These are phyloP conservation scores for Troides aeacus DNA, from an alignment of 2,888 invertebrate species.

Conservation along the genomic window DNA sequence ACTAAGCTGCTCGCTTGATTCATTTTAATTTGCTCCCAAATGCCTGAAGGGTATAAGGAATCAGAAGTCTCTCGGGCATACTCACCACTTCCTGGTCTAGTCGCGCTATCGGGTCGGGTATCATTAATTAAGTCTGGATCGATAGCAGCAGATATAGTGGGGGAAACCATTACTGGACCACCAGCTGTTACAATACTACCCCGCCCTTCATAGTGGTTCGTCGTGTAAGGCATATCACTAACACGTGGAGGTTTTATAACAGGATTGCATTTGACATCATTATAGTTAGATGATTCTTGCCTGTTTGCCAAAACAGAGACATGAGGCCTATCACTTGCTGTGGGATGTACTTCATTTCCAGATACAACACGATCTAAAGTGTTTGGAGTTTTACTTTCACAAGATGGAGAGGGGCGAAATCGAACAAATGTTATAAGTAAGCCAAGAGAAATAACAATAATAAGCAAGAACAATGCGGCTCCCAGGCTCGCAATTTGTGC, in stretches of 20 bases:
- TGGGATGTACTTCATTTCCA: conserved; percentile 73
- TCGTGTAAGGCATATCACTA: conserved; percentile 84
- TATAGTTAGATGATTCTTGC: conserved; percentile 61
- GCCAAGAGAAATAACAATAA: conserved; percentile 85
- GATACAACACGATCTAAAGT: conserved; percentile 87
- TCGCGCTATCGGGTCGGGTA: conserved; percentile 83
- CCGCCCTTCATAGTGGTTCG: conserved; percentile 84
- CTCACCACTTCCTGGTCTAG: conserved; percentile 86
- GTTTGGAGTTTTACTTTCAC: conserved; percentile 88
- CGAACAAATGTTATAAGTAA: conserved; percentile 87
- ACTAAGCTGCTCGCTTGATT: conserved; percentile 77
- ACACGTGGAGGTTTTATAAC: conserved; percentile 86
- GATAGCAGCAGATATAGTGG: conserved; percentile 86
- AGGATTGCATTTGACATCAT: conserved; percentile 80
- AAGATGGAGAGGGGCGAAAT: conserved; percentile 85
- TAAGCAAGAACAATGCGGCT: conserved; percentile 88
- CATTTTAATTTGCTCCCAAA: conserved; percentile 85
- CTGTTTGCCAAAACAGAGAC: conserved; percentile 81
- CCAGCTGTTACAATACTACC: conserved; percentile 83
- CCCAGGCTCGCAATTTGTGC: conserved; percentile 93
- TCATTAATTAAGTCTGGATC: conserved; percentile 93
- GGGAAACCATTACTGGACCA: conserved; percentile 85
- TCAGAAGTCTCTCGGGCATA: conserved; percentile 87
- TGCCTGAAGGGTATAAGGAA: conserved; percentile 88
- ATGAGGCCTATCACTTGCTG: conserved; percentile 75